These are phyloP conservation scores for Watsonalla cultraria DNA, from an alignment of 2,888 invertebrate species.

Conservation along the genomic window DNA sequence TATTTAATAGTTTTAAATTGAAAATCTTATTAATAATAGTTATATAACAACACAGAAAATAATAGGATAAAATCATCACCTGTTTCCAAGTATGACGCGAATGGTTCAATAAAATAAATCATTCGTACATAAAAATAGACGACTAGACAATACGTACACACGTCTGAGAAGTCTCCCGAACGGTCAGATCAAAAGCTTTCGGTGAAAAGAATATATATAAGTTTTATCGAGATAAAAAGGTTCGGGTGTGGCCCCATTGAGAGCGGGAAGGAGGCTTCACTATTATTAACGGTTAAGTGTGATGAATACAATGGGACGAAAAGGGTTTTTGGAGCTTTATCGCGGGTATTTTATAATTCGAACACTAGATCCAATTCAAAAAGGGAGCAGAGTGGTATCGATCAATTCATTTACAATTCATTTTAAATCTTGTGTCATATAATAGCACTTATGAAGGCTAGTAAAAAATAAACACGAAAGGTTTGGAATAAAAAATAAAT, in stretches of 20 bases:
- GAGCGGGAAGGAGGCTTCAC: background rate
- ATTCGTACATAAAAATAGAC: conserved; percentile 21
- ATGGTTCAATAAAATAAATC: conserved; percentile 25
- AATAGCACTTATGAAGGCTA: too few relatives aligned
- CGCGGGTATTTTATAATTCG: background rate
- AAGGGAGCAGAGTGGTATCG: too few relatives aligned
- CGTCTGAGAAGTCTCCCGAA: conserved; percentile 28
- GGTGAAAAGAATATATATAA: conserved; percentile 49
- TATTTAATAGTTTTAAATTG: too few relatives aligned
- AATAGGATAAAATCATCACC: too few relatives aligned
- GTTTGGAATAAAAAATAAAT: too few relatives aligned
- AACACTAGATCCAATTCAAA: background rate
- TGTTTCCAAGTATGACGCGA: too few relatives aligned
- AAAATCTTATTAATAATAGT: too few relatives aligned
- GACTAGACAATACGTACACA: conserved; percentile 27
- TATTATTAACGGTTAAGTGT: conserved; percentile 8
- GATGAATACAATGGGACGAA: background rate
- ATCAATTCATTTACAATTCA: too few relatives aligned
- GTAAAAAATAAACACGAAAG: too few relatives aligned
- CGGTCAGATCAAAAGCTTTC: conserved; percentile 49
- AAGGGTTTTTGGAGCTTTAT: background rate
- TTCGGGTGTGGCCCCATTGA: background rate
- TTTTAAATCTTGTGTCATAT: too few relatives aligned
- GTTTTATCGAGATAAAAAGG: conserved; percentile 47
- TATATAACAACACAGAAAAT: too few relatives aligned